Conservation (phyloP, 92 coral and sea anemone species). For the Actinostola sp. region DNA sequence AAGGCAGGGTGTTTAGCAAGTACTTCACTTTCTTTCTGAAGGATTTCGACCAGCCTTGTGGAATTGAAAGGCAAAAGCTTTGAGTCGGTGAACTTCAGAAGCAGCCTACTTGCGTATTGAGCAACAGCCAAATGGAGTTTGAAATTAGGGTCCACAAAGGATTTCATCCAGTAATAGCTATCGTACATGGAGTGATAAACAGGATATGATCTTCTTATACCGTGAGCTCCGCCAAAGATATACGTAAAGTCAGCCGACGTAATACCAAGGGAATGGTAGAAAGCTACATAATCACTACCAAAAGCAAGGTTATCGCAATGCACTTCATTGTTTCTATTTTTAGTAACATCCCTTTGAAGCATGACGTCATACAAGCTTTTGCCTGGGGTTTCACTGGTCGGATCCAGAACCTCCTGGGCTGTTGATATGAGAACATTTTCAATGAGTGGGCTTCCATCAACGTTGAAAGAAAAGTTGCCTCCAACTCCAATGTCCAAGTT, state of each 20-base stretch:
- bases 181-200: slow-evolving; percentile 86
- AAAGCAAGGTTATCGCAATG: slow-evolving; percentile 64
- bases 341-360: slow-evolving; percentile 60
- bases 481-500: slow-evolving; percentile 81
- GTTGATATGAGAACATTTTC: slow-evolving; percentile 56
- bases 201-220: slow-evolving; percentile 80
- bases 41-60: slow-evolving; percentile 45
- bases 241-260: slow-evolving; percentile 91
- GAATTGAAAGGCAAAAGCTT: slow-evolving; percentile 80
- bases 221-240: slow-evolving; percentile 67
- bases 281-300: slow-evolving; percentile 86
- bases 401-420: slow-evolving; percentile 64
- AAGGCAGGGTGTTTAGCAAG: slow-evolving; percentile 27
- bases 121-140: slow-evolving; percentile 89
- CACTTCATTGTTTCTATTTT: slow-evolving; percentile 47
- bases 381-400: slow-evolving; percentile 32
- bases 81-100: slow-evolving; percentile 64
- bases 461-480: slow-evolving; percentile 53
- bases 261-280: slow-evolving; percentile 83
- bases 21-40: slow-evolving; percentile 21
- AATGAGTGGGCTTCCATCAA: slow-evolving; percentile 63
- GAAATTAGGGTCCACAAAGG: slow-evolving; percentile 84
- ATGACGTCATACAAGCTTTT: slow-evolving; percentile 69
- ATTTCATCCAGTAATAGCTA: slow-evolving; percentile 78
- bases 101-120: slow-evolving; percentile 62